Percentiles rank a stretch among this genome's conserved stretches.
Conservation (phyloP, 2,888 invertebrate species). For the Mimumesa dahlbomi region DNA sequence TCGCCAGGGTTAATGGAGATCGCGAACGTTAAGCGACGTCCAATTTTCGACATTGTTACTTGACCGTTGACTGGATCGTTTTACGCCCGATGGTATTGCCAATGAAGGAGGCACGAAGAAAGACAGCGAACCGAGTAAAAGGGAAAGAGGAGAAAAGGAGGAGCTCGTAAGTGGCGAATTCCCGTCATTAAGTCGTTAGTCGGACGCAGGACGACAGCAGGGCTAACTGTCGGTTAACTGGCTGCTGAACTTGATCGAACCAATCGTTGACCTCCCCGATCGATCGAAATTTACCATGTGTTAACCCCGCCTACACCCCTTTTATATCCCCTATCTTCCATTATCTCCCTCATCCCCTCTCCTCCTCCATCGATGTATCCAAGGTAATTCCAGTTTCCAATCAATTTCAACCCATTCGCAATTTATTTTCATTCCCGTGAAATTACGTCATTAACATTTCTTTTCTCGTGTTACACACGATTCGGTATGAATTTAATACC, state of each 20-base stretch:
- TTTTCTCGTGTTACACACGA: no score
- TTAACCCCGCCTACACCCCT: slow-evolving; percentile 19
- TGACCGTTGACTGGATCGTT: slow-evolving; percentile 48
- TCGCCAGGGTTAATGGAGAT: slow-evolving; percentile 54
- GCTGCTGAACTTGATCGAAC: slow-evolving; percentile 75
- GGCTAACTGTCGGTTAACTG: slow-evolving; percentile 72
- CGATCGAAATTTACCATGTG: slow-evolving; percentile 62
- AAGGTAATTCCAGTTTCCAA: no score
- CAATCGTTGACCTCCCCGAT: slow-evolving; percentile 67
- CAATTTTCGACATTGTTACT: slow-evolving; percentile 65
- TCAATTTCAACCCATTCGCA: no score
- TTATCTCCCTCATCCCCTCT: no score
- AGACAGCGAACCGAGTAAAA: slow-evolving; percentile 29
- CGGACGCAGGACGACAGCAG: slow-evolving; percentile 67
- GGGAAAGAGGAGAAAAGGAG: slow-evolving; percentile 58
- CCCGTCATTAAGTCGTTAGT: slow-evolving; percentile 79
- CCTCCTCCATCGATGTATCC: no score
- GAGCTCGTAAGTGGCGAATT: slow-evolving; percentile 75
- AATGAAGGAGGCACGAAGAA: slow-evolving; percentile 21
- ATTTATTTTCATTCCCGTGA: no score
- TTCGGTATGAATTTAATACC: no score
- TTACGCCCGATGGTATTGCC: slow-evolving; percentile 40
- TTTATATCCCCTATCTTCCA: no score
- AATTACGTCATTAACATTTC: no score
- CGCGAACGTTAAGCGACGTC: slow-evolving; percentile 37